Evolutionary conservation across 2,797 vertebrate genomes (phyloP), one percentile per base, ranked within the genome.

Genomic region (Megaceryle alcyon): DNA sequence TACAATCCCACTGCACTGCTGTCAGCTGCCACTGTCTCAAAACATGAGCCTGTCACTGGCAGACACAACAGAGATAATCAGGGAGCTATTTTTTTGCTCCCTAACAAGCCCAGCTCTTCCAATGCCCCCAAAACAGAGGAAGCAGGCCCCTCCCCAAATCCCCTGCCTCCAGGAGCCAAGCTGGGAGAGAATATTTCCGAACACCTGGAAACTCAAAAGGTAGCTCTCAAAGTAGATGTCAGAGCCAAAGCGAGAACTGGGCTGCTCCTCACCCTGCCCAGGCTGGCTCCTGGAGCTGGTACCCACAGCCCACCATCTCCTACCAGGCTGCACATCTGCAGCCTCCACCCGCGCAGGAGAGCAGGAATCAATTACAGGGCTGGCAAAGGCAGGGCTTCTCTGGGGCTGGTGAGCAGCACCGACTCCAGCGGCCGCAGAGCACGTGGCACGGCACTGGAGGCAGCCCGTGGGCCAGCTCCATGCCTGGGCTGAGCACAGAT

Each of bases 311-410:
- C 48, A 2, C 65, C 84, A 82, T 69, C 79, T 92, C 72, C 51
- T 82, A 39, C 23, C 25, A 90, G 54, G 79, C 76, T 72, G 71
- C 72, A 90, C 76, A 79, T 94, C 82, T 92, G 92, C 82, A 57
- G 81, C 46, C 65, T 94, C 73, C 59, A 12, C 78, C 51, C 39
- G 0, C 1, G 29, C 78, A 96, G 93, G 78, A 85, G 86, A 87
- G 64, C 90, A 92, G 92, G 94, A 92, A 95, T 88, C 96, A 94
- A 94, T 96, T 96, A 94, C 25, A 94, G 90, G 90, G 73, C 81
- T 95, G 82, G 94, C 89, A 92, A 80, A 88, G 64, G 72, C 82
- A 76, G 65, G 54, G 69, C 72, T 92, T 57, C 75, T 60, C 49
- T 1, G 1, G 71, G 88, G 86, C 81, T 89, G 92, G 81, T 37